Evolutionary conservation across 2,888 invertebrate genomes (phyloP).

Genomic region (Gasteruption jaculator): DNA sequence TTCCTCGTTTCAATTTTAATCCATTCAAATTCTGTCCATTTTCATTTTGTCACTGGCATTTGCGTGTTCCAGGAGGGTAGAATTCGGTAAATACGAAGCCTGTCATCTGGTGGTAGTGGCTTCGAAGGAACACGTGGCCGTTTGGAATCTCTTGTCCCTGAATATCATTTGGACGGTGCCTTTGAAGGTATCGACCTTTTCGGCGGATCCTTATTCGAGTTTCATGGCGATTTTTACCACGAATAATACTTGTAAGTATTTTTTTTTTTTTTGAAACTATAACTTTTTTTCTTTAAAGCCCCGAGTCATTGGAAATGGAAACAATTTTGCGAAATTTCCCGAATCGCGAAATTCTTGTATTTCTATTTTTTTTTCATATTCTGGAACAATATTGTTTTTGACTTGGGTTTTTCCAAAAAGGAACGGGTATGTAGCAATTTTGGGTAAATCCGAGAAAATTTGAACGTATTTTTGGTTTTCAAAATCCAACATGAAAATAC

Average conservation of each 20-base stretch:
- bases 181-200: constrained; percentile 52
- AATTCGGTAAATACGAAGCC: constrained; percentile 59
- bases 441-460: no score
- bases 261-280: not conserved
- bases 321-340: no score
- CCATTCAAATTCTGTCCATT: no score
- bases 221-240: constrained; percentile 67
- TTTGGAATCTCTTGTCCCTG: constrained; percentile 72
- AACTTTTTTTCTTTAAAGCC: not conserved
- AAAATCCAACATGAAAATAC: no score
- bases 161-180: constrained; percentile 66
- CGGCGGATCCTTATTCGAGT: constrained; percentile 61
- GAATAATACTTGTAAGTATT: constrained; percentile 60
- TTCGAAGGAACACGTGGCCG: constrained; percentile 59
- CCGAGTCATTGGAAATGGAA: no score
- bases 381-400: no score
- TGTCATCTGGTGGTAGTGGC: constrained; percentile 59
- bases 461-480: no score
- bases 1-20: not conserved
- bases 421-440: no score
- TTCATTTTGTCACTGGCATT: not conserved
- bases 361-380: no score
- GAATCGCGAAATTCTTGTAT: no score
- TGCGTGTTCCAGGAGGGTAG: constrained; percentile 47
- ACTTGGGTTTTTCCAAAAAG: no score